Evolutionary conservation across 2,113 vertebrate species (phyloP), one percentile per base, ranked within the genome.

Genomic region (human (Homo sapiens)): DNA sequence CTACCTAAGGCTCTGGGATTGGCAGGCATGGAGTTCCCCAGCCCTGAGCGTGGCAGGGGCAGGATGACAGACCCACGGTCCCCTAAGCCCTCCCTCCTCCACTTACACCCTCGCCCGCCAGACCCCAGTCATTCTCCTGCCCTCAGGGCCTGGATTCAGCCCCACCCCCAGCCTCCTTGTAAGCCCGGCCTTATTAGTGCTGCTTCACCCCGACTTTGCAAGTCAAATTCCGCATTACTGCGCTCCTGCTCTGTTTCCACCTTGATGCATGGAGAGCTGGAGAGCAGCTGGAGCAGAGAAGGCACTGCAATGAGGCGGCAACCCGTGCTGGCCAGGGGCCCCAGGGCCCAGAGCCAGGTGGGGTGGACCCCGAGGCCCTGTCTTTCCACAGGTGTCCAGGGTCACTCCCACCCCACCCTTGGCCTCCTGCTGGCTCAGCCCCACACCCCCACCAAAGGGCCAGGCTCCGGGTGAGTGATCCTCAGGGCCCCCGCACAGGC

Each of bases 91-190:
- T 18, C 1, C 10, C 13, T n/a, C 1, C 18, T 45, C 25, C 6
- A 5, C 6, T 8, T 25, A 6, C 3, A 3, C n/a, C 8, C 3
- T 0, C 6, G 14, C 66, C 3, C 66, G 6, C 66, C 35, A 93
- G 79, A 52, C 8, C 18, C 17, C 1, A n/a, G 6, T 10, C 2
- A 20, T n/a, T 30, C n/a, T 78, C 50, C n/a, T 38, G 55, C 8
- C 22, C 59, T 35, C 5, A 0, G 20, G 3, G 38, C 45, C 50
- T 55, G 50, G 17, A 17, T 50, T 14, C 87, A 87, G 83, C 38
- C 75, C 48, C 10, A 3, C 10, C 23, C 18, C 30, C 18, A 72
- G 22, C n/a, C n/a, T n/a, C 61, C 23, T 14, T 0, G 5, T 5
- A 80, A 64, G 43, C 14, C 17, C 0, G 0, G 43, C 43, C 68